phyloP scores from a whole-genome alignment of 1,140 invertebrate genomes.

The Platorchestia sp. region DNA sequence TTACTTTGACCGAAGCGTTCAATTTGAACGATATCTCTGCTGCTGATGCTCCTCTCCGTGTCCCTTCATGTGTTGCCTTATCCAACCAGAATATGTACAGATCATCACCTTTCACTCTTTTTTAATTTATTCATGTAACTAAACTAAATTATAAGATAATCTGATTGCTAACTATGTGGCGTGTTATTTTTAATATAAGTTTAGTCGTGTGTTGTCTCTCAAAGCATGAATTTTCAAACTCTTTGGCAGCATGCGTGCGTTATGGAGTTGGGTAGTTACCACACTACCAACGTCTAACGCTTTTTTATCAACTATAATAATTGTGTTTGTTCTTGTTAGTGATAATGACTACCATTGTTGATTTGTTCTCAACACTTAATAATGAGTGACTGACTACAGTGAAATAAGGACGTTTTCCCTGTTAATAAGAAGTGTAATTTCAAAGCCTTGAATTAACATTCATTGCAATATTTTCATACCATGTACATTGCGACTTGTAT shows the following conservation, averaged over 20 bases:
- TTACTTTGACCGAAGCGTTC: not conserved
- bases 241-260: conserved; percentile 44
- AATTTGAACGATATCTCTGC: conserved; percentile 27
- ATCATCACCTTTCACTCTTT: conserved; percentile 22
- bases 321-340: not conserved
- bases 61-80: conserved; percentile 10
- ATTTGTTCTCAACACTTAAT: not conserved
- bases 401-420: not conserved
- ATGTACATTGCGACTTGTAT: not conserved
- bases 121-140: not conserved
- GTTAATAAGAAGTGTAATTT: not conserved
- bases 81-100: not conserved
- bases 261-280: not conserved
- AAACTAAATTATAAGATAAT: not conserved
- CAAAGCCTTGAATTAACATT: not conserved
- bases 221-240: conserved; percentile 33
- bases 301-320: not conserved
- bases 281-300: conserved; percentile 21
- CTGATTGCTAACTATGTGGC: conserved; percentile 22
- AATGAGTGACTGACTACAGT: conserved; percentile 3
- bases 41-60: conserved; percentile 21
- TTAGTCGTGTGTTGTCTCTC: conserved; percentile 45
- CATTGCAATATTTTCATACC: not conserved
- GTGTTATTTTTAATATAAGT: conserved; percentile 31
- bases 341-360: not conserved